Evolutionary conservation across 2,888 invertebrate species (phyloP).

Genomic region (Sinodicranocentrus sp.): DNA sequence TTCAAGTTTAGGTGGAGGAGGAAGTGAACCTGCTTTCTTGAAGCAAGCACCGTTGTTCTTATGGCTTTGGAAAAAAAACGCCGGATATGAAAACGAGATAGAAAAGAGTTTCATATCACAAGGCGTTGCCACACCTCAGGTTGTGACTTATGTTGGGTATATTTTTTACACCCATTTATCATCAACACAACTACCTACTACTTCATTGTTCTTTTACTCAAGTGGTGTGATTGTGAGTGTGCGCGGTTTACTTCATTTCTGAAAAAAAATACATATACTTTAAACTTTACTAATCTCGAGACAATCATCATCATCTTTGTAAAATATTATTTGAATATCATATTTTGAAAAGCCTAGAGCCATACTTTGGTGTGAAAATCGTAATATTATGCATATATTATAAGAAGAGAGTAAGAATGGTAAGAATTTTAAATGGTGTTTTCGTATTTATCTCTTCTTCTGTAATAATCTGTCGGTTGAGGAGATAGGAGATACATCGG

Average conservation of each 20-base stretch:
- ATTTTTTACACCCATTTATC: constrained; percentile 33
- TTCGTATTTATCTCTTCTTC: no score
- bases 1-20: constrained; percentile 8
- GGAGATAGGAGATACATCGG: not conserved
- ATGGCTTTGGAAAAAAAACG: no score
- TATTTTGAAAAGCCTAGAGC: not conserved
- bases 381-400: no score
- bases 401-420: no score
- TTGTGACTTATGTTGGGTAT: not conserved
- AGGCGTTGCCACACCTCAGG: not conserved
- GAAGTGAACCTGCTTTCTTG: constrained; percentile 57
- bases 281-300: not conserved
- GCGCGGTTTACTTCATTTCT: constrained; percentile 6
- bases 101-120: no score
- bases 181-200: constrained; percentile 1
- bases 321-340: constrained; percentile 27
- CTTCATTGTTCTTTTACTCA: constrained; percentile 29
- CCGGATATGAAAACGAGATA: constrained; percentile 37
- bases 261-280: constrained; percentile 4
- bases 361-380: not conserved
- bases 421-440: no score
- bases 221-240: no score
- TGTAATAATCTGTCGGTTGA: no score
- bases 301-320: constrained; percentile 24
- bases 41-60: constrained; percentile 49